These are phyloP conservation scores for Dolichomitus sp. DNA, from an alignment of 2,888 invertebrate genomes.

Conservation along the genomic window DNA sequence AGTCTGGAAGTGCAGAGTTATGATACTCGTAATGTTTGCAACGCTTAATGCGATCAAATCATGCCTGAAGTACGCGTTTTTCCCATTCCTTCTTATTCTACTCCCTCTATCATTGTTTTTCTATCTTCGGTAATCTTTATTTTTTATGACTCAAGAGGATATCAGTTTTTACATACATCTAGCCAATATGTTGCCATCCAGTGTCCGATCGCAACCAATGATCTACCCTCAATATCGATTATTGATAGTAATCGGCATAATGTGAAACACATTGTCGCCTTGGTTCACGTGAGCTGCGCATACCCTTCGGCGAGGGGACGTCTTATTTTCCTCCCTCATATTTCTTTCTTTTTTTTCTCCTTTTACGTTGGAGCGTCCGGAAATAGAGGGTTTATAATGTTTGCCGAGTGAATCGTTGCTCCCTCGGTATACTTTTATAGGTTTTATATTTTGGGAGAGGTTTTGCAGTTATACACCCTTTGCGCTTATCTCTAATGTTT, in stretches of 20 bases:
- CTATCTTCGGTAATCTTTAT: not conserved
- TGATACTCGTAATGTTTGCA: too few species aligned
- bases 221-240: constrained; percentile 26
- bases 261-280: constrained; percentile 10
- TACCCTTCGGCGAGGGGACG: not conserved
- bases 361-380: not conserved
- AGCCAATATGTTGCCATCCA: not conserved
- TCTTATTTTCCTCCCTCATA: not conserved
- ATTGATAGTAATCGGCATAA: constrained; percentile 43
- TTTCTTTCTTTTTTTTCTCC: not conserved
- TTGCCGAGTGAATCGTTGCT: constrained; percentile 14
- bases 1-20: too few species aligned
- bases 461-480: constrained; percentile 4
- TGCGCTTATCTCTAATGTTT: constrained; percentile 42
- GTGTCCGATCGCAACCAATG: constrained; percentile 3
- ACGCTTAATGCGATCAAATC: too few species aligned
- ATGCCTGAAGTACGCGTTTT: too few species aligned
- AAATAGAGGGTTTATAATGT: constrained; percentile 10
- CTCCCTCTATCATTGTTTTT: not conserved
- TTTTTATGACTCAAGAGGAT: not conserved
- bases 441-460: constrained; percentile 2
- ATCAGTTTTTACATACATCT: not conserved
- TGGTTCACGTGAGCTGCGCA: not conserved
- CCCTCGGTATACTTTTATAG: constrained; percentile 12
- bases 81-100: too few species aligned